A percentile compares a stretch with the other conserved stretches of the same genome.
Conservation (phyloP, 2,888 invertebrate genomes). For the Cantharis lateralis region DNA sequence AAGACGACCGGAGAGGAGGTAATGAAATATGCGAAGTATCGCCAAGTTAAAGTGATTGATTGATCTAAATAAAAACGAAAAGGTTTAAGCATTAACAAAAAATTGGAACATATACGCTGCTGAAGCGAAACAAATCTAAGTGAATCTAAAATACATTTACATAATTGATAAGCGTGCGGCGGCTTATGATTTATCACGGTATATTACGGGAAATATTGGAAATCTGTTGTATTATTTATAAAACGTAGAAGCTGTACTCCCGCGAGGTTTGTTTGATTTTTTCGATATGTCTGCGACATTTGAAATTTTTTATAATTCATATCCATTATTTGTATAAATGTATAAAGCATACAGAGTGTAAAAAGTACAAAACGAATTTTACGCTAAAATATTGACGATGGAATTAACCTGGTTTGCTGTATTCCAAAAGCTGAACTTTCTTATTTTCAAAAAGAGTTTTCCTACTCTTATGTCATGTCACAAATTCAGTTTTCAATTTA, state of each 20-base stretch:
- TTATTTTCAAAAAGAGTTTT: no score
- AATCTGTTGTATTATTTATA: slow-evolving; percentile 25
- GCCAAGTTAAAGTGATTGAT: not conserved
- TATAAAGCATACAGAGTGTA: not conserved
- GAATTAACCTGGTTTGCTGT: not conserved
- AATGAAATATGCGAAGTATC: not conserved
- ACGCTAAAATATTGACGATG: not conserved
- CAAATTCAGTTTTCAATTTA: no score
- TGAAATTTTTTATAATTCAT: slow-evolving; percentile 13
- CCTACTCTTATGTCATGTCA: no score
- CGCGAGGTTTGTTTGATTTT: slow-evolving; percentile 21
- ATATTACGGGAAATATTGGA: slow-evolving; percentile 18
- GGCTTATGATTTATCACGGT: slow-evolving; percentile 17
- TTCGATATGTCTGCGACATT: slow-evolving; percentile 19
- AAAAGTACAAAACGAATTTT: not conserved
- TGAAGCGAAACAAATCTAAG: slow-evolving; percentile 8
- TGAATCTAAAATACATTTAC: slow-evolving; percentile 16
- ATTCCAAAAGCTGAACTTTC: no score
- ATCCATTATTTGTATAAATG: slow-evolving; percentile 1
- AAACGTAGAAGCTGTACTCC: slow-evolving; percentile 23
- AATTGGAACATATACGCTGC: not conserved
- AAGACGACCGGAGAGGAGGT: not conserved
- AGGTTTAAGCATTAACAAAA: not conserved
- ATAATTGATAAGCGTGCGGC: slow-evolving; percentile 23
- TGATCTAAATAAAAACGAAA: not conserved